Evolutionary conservation across 2,113 vertebrate species (phyloP), one percentile per base, ranked within the genome.

Genomic region (Trogon melanurus): DNA sequence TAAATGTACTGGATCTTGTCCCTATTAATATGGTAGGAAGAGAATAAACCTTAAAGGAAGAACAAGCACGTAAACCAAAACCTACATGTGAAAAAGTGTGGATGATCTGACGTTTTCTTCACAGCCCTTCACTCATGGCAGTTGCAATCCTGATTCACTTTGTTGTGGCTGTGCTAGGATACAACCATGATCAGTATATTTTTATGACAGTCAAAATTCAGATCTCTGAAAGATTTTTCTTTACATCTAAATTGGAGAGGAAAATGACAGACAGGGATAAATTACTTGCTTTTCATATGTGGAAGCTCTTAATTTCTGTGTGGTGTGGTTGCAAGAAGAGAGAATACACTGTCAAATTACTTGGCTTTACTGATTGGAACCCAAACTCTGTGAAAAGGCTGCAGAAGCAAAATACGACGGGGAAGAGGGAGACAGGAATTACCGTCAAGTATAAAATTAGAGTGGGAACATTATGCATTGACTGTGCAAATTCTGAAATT

Each of bases 351-450:
- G n/a, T 29, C 2, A 61, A 76, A 38, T 86, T 32, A 61, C 10
- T 69, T 53, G 32, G 2, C 1, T 65, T 73, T 65, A 47, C 47
- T 73, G 15, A 53, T 26, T 78, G 26, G 36, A 89, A 57, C 10
- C 6, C 27, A 80, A 65, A 61, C 4, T 70, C 29, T 69, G 25
- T 91, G 26, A 76, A 83, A 90, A 72, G 19, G 15, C 30, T 62
- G 38, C 38, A 74, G 32, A 70, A 88, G 47, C 4, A 91, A 88
- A 83, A 89, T n/a, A 1, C 10, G 20, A 20, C 17, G 2, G 3
- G 22, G 5, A 5, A 60, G 4, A 54, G 1, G 3, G 16, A 36
- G 4, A 45, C 0, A 5, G 6, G 20, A 87, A 36, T 32, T 32
- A 57, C 9, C 1, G 1, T 18, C n/a, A 64, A 1, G 2, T 79